phyloP scores from a whole-genome alignment of 2,888 invertebrate genomes.

The Byasa hedistus region DNA sequence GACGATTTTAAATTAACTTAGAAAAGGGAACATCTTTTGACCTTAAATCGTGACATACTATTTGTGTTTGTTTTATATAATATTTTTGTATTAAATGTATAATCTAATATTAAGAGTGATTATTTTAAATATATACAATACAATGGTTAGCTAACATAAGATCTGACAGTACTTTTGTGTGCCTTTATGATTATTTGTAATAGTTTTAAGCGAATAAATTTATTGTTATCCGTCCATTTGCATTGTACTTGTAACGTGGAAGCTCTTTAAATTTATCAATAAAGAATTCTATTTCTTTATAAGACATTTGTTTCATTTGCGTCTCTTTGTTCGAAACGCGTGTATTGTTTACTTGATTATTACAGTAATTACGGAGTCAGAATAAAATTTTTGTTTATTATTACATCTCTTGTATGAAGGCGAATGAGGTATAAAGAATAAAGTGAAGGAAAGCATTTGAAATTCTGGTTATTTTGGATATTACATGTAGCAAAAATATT shows the following conservation, averaged over 20 bases:
- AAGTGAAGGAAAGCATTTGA: too few species aligned
- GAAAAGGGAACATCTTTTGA: too few species aligned
- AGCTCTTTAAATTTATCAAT: constrained; percentile 45
- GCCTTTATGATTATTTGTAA: constrained; percentile 28
- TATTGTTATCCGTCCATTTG: constrained; percentile 42
- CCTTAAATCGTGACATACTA: too few species aligned
- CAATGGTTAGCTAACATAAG: constrained; percentile 27
- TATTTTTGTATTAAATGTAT: neutral
- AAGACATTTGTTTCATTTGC: constrained; percentile 17
- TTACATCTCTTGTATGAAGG: too few species aligned
- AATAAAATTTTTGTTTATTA: too few species aligned
- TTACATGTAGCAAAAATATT: too few species aligned
- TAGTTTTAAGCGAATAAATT: constrained; percentile 25
- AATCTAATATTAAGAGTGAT: neutral
- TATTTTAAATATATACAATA: neutral
- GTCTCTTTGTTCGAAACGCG: too few species aligned
- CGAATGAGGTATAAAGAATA: too few species aligned
- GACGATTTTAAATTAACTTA: too few species aligned
- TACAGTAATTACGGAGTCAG: too few species aligned
- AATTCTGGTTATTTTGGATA: too few species aligned
- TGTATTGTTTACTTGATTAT: neutral
- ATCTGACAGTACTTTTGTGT: constrained; percentile 33
- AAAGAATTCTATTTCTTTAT: constrained; percentile 37
- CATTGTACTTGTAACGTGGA: constrained; percentile 40
- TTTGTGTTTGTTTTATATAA: neutral